Conservation (phyloP, 2,888 invertebrate species). For the Eupelmus urozonus region DNA sequence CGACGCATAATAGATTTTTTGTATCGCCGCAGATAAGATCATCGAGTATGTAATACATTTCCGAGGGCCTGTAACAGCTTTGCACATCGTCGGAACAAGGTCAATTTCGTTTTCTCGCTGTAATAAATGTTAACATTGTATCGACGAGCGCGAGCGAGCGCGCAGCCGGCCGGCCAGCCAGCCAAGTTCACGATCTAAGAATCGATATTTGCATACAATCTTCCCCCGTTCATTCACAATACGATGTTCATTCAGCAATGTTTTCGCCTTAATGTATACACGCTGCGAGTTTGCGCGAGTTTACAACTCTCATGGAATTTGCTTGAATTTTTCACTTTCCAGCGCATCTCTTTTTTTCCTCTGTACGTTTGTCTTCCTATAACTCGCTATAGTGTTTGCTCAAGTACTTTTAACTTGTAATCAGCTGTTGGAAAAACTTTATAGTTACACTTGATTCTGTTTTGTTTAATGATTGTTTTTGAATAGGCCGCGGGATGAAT, state of each 20-base stretch:
- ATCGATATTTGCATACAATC: slow-evolving; percentile 54
- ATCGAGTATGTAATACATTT: slow-evolving; percentile 36
- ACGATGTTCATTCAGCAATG: slow-evolving; percentile 38
- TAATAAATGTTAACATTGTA: slow-evolving; percentile 51
- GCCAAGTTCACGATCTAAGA: slow-evolving; percentile 44
- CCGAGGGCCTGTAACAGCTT: background rate
- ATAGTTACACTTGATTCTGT: too few species aligned
- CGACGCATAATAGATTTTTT: slow-evolving; percentile 3
- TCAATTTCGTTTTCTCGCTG: slow-evolving; percentile 12
- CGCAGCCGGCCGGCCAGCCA: background rate
- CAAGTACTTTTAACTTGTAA: too few species aligned
- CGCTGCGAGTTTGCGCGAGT: slow-evolving; percentile 11
- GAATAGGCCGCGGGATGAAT: too few species aligned
- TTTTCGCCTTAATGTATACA: background rate
- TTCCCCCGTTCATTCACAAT: slow-evolving; percentile 45
- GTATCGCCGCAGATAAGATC: slow-evolving; percentile 36
- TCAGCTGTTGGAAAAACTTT: too few species aligned
- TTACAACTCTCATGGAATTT: slow-evolving; percentile 18
- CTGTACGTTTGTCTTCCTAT: too few species aligned
- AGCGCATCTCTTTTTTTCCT: background rate
- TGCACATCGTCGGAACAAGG: slow-evolving; percentile 34
- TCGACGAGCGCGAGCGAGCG: background rate
- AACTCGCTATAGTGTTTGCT: too few species aligned
- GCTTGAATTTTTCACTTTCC: background rate
- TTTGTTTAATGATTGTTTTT: too few species aligned